Evolutionary conservation across 2,797 vertebrate genomes (phyloP), one percentile per base, ranked within the genome.

Genomic region (Serranus cabrilla): DNA sequence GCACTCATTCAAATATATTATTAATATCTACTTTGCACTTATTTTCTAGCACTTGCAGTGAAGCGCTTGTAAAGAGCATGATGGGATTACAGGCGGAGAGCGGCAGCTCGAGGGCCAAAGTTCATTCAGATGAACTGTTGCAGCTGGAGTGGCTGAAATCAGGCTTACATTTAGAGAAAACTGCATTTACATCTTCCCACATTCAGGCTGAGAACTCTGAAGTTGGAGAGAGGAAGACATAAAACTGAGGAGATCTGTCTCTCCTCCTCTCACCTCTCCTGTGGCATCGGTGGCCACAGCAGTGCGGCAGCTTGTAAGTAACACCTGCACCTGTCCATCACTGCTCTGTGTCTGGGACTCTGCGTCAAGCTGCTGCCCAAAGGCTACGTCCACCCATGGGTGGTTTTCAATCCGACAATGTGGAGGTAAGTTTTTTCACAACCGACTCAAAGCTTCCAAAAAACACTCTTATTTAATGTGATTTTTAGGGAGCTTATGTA

Each of bases 311-410:
- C 69, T 74, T 60, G 67, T 61, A 57, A 57, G 71, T 39, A 62
- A 74, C 81, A 86, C 62, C 86, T 83, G 82, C 75, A 82, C 42
- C 78, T 61, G 83, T 82, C 85, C 71, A 82, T 84, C 78, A 81
- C 17, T 1, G 25, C 78, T 82, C 21, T 23, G 40, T 31, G 72
- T 56, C 74, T 80, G 73, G 42, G 62, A 51, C 46, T 70, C 2
- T 13, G 23, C 23, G 59, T 69, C 55, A 25, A 71, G 62, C 47
- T 67, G 25, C 67, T 42, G 63, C 54, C 61, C 59, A 81, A 66
- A 83, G 77, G 76, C 69, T 21, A 40, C 1, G 0, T 83, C 56
- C 68, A 64, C 39, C 52, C 65, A 51, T 34, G 39, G 43, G 12
- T 56, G 78, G 46, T 20, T 76, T 83, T 58, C 57, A 66, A 51